Evolutionary conservation across 2,797 vertebrate genomes (phyloP).

Genomic region (Strix occidentalis): DNA sequence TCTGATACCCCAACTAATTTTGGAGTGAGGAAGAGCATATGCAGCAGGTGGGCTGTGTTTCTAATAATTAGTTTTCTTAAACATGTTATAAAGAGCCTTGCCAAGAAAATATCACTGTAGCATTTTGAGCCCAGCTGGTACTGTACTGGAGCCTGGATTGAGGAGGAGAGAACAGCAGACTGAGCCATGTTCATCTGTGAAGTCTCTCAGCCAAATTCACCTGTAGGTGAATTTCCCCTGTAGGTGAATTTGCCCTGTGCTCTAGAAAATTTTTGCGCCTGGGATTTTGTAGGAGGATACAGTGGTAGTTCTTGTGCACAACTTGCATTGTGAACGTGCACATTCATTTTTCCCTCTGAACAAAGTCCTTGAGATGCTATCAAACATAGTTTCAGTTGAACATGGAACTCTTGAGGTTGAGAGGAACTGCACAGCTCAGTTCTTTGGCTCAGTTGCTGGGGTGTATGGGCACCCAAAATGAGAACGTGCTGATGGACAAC

Average conservation of each 20-base stretch:
- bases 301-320: background rate
- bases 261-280: background rate
- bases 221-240: background rate
- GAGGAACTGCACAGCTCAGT: background rate
- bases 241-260: background rate
- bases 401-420: background rate
- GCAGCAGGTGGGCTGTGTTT: conserved; percentile 61
- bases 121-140: conserved; percentile 33
- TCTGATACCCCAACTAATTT: conserved; percentile 48
- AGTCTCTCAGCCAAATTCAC: background rate
- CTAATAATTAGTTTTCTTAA: conserved; percentile 60
- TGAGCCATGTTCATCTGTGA: background rate
- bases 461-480: background rate
- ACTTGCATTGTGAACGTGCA: background rate
- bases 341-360: background rate
- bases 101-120: conserved; percentile 20
- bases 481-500: background rate
- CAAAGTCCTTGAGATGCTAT: background rate
- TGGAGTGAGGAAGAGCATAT: conserved; percentile 23
- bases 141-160: background rate
- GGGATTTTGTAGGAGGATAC: background rate
- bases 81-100: conserved; percentile 27
- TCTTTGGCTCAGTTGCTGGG: background rate
- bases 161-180: background rate
- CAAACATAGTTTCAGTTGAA: background rate